Evolutionary conservation across 2,888 invertebrate genomes (phyloP), one percentile per base, ranked within the genome.

Genomic region (Calameuta idolon): DNA sequence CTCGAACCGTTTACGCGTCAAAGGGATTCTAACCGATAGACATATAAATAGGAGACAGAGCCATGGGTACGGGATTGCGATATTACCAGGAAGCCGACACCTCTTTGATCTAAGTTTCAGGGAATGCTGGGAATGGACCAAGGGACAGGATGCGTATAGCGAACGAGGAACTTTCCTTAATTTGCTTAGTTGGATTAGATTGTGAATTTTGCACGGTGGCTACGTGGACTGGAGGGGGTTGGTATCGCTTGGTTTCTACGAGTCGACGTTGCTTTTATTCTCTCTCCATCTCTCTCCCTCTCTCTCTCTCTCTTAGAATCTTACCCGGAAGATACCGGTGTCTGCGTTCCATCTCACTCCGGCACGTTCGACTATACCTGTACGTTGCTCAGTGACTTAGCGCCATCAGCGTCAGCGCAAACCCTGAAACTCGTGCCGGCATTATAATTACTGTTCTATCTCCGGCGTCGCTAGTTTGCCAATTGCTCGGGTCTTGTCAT

Each of bases 101-200:
- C 83, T 79, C 88, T 88, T 88, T 89, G 88, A 88, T 88, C 89
- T 85, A 88, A 89, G 89, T 89, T 88, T 85, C 84, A 85, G 85
- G 86, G 83, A 87, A 88, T 88, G 87, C 85, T 83, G 85, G 80
- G 55, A 81, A 77, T 73, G 79, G 87, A 82, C 81, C 83, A 82
- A 85, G 83, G 85, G 83, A 85, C 87, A 85, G 83, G 73, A 80
- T 84, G 86, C 86, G 86, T 85, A 81, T 85, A 81, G 83, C 82
- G 71, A 15, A 80, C 83, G 81, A 81, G 84, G 85, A 88, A 88
- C 85, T 88, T 88, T 81, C 79, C 81, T 87, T 87, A 89, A 89
- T 89, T 89, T 88, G 87, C 87, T 87, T 87, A 89, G 88, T 89
- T 89, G 87, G 87, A 88, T 88, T 89, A 87, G 86, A 87, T 87